Percentiles rank a stretch among this genome's conserved stretches.
These are phyloP conservation scores for Menidia menidia DNA, from an alignment of 2,797 vertebrate genomes.

Conservation along the genomic window DNA sequence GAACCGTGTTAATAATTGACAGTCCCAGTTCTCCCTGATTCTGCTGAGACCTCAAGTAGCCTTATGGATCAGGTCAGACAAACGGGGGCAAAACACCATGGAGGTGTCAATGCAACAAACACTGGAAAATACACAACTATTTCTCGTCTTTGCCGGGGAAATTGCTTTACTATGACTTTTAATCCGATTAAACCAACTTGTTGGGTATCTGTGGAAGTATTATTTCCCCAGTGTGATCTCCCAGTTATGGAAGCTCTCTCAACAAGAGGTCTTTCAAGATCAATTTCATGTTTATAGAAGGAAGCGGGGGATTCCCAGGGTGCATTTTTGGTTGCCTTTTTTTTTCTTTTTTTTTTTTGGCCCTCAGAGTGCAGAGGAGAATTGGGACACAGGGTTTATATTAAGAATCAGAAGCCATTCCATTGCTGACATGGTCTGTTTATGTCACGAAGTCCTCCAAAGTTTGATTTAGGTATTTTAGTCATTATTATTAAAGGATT, in stretches of 20 bases:
- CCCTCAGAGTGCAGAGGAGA: slow-evolving; percentile 31
- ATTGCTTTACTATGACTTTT: slow-evolving; percentile 7
- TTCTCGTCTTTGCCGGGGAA: not conserved
- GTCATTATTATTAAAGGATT: not conserved
- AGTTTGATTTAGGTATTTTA: slow-evolving; percentile 23
- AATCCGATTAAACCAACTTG: slow-evolving; percentile 7
- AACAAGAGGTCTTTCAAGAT: slow-evolving; percentile 31
- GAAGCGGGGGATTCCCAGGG: slow-evolving; percentile 45
- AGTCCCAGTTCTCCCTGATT: slow-evolving; percentile 41
- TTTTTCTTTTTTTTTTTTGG: not conserved
- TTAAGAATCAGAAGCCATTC: slow-evolving; percentile 56
- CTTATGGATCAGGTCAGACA: not conserved
- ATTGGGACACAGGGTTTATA: slow-evolving; percentile 52
- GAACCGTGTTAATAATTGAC: not conserved
- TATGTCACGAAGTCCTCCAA: slow-evolving; percentile 46
- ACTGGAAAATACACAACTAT: no score
- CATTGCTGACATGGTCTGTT: slow-evolving; percentile 60
- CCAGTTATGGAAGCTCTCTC: slow-evolving; percentile 15
- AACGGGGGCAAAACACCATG: not conserved
- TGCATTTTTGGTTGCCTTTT: not conserved
- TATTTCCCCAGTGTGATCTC: slow-evolving; percentile 16
- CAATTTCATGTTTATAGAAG: slow-evolving; percentile 20
- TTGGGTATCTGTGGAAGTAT: not conserved
- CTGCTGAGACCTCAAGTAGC: slow-evolving; percentile 1
- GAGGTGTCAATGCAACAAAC: not conserved